These are phyloP conservation scores for Acridotheres tristis DNA, from an alignment of 2,797 vertebrate genomes.

Conservation along the genomic window DNA sequence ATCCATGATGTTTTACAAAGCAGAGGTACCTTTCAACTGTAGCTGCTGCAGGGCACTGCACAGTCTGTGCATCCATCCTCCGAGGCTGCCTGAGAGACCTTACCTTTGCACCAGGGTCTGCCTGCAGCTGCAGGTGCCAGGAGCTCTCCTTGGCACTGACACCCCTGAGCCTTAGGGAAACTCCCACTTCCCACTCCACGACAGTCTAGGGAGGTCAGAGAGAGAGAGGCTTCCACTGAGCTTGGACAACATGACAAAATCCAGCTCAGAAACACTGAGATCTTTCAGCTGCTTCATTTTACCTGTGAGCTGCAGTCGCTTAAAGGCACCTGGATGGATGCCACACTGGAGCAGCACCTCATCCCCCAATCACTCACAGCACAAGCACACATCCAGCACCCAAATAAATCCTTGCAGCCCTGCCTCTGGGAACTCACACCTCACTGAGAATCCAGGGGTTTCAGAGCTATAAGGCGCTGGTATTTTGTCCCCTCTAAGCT, in stretches of 20 bases:
- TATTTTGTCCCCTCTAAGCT: background rate
- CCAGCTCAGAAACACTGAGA: background rate
- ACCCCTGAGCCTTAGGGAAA: accelerated
- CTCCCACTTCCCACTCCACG: accelerated
- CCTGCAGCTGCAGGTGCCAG: background rate
- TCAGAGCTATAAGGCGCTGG: background rate
- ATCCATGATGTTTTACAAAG: background rate
- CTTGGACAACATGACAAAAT: background rate
- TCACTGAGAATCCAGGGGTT: background rate
- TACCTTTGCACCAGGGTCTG: background rate
- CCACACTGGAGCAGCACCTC: background rate
- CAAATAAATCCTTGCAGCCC: background rate
- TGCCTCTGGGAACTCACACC: background rate
- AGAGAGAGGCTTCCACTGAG: background rate
- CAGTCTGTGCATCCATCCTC: background rate
- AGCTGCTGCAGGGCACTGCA: background rate
- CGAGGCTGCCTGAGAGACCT: background rate
- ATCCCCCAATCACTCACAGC: background rate
- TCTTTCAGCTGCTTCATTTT: background rate
- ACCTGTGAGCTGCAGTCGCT: background rate
- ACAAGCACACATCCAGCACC: accelerated
- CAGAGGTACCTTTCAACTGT: background rate
- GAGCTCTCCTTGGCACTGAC: accelerated
- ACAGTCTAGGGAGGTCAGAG: background rate
- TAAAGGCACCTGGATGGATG: background rate